phyloP scores from a whole-genome alignment of 2,888 invertebrate species.

The Bruchidius siliquastri region DNA sequence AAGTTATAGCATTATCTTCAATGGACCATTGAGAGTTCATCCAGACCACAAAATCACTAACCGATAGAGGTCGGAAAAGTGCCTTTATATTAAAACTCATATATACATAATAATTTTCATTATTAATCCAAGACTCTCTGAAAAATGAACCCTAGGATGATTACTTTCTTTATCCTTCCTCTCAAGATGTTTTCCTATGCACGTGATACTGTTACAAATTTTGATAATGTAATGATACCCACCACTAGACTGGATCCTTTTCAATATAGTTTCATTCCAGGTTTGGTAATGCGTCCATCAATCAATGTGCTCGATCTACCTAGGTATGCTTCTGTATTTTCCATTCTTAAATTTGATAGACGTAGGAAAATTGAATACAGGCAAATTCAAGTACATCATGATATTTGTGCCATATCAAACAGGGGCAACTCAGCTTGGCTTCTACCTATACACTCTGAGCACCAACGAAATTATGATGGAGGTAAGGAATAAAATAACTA shows the following conservation, averaged over 20 bases:
- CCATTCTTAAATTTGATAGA: not conserved
- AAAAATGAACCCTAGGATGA: no score
- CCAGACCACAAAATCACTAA: no score
- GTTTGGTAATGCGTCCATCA: not conserved
- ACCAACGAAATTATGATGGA: not conserved
- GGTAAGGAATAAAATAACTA: not conserved
- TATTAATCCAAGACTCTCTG: no score
- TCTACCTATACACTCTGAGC: not conserved
- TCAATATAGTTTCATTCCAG: not conserved
- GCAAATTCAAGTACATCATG: not conserved
- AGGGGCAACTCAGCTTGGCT: not conserved
- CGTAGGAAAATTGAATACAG: not conserved
- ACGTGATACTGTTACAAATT: no score
- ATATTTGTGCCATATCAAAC: not conserved
- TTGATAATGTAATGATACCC: no score
- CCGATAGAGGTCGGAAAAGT: no score
- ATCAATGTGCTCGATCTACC: not conserved
- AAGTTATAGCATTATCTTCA: no score
- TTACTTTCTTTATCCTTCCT: no score
- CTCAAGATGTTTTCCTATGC: no score
- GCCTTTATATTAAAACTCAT: no score
- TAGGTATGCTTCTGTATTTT: not conserved
- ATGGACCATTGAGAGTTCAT: no score
- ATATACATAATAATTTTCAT: no score
- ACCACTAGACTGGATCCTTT: not conserved